phyloP scores from a whole-genome alignment of 1,140 invertebrate genomes.

The Drosophila parabipectinata region DNA sequence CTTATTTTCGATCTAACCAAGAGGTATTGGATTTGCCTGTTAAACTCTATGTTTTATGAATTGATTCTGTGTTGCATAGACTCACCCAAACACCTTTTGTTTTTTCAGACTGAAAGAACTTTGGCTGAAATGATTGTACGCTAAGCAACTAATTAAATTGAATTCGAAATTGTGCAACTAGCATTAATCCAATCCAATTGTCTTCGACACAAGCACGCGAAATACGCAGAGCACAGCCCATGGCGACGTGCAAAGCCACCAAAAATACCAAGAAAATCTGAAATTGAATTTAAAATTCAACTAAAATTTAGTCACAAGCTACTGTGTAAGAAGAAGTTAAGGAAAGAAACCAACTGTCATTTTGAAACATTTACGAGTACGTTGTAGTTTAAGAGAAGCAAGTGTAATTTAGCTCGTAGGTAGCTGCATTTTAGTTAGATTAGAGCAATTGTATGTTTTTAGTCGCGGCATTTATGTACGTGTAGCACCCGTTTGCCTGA shows the following conservation, averaged over 20 bases:
- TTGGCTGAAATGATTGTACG: conserved; percentile 83
- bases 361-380: conserved; percentile 28
- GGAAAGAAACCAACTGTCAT: conserved; percentile 6
- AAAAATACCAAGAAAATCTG: conserved; percentile 44
- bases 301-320: conserved; percentile 40
- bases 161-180: conserved; percentile 29
- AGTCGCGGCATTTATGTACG: conserved; percentile 64
- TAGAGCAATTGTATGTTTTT: conserved; percentile 45
- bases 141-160: conserved; percentile 54
- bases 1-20: conserved; percentile 18
- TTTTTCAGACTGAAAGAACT: conserved; percentile 84
- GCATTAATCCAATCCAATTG: conserved; percentile 41
- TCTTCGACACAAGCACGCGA: conserved; percentile 32
- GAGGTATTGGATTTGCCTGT: conserved; percentile 3
- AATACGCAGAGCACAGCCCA: conserved; percentile 5
- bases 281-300: conserved; percentile 73
- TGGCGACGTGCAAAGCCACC: conserved; percentile 41
- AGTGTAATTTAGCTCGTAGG: conserved; percentile 37
- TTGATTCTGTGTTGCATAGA: background rate
- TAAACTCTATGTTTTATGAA: too few relatives aligned
- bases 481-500: conserved; percentile 42
- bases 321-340: conserved; percentile 11
- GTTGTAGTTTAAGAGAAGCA: conserved; percentile 28
- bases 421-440: conserved; percentile 58
- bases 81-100: conserved; percentile 46